These are phyloP conservation scores for Leptobrachium leishanense DNA, from an alignment of 2,113 vertebrate genomes.

Conservation along the genomic window DNA sequence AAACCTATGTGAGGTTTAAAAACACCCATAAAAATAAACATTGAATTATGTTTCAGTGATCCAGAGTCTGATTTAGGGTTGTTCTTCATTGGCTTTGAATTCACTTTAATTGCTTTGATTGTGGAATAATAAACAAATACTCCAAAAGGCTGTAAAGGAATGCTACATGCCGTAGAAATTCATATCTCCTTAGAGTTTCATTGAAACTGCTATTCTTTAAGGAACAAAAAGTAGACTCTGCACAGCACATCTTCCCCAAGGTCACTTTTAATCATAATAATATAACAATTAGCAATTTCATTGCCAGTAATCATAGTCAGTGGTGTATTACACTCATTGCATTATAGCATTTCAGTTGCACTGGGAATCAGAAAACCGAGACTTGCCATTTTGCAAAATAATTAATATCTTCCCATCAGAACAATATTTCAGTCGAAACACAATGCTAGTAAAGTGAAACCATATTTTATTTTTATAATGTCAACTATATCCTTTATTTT, in stretches of 20 bases:
- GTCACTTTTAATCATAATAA: conserved; percentile 19
- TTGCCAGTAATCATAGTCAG: conserved; percentile 7
- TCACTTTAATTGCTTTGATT: conserved; percentile 18
- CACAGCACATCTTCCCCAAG: neutral
- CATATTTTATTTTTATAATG: conserved; percentile 30
- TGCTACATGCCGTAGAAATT: neutral
- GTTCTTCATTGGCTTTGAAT: conserved; percentile 14
- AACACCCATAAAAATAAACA: neutral
- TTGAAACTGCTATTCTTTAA: neutral
- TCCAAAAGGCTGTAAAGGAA: neutral
- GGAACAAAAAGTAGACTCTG: no score
- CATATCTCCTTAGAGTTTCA: neutral
- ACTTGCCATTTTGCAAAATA: conserved; percentile 20
- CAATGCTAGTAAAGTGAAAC: neutral
- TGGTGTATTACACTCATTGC: conserved; percentile 1
- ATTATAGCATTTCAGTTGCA: neutral
- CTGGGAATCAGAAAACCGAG: neutral
- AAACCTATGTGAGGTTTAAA: conserved; percentile 3
- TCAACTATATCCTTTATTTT: neutral
- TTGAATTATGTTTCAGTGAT: conserved; percentile 28
- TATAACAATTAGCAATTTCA: conserved; percentile 24
- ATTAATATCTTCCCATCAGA: conserved; percentile 31
- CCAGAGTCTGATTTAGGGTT: conserved; percentile 21
- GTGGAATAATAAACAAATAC: conserved; percentile 1
- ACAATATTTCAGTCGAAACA: conserved; percentile 2